phyloP scores from a whole-genome alignment of 2,113 vertebrate species.

The Trachemys scripta region DNA sequence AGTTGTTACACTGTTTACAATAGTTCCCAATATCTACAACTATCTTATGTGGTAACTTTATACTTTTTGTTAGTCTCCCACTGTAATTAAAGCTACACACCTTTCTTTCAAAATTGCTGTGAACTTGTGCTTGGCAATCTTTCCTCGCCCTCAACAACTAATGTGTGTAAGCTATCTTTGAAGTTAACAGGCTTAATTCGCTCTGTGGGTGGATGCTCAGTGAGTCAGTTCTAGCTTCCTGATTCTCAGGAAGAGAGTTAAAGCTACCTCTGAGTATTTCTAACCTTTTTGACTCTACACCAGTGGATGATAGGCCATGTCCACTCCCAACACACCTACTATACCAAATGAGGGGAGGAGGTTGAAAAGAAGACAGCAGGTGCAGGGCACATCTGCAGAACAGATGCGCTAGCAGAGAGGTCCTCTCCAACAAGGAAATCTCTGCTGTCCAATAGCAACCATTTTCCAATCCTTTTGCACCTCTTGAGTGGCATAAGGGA shows the following conservation, averaged over 20 bases:
- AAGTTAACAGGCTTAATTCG: background rate
- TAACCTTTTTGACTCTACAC: background rate
- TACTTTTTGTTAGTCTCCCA: background rate
- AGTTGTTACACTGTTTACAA: background rate
- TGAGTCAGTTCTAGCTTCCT: background rate
- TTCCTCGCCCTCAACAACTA: background rate
- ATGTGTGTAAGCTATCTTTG: background rate
- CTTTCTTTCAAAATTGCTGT: background rate
- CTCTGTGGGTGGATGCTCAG: fast-evolving
- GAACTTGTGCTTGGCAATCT: background rate
- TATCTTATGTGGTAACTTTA: background rate
- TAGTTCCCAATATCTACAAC: background rate
- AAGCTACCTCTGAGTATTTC: background rate
- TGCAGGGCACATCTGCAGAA: no score
- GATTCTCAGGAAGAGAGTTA: background rate
- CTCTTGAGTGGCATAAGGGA: background rate
- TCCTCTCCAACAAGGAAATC: background rate
- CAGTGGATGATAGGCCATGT: background rate
- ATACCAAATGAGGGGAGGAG: background rate
- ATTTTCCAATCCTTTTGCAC: background rate
- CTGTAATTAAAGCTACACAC: background rate
- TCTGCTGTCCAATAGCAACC: background rate
- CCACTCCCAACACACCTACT: background rate
- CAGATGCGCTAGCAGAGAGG: background rate
- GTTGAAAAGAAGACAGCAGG: background rate